Percentiles rank a stretch among this genome's conserved stretches.
These are phyloP conservation scores for Zosterops lateralis DNA, from an alignment of 2,113 vertebrate species.

Conservation along the genomic window DNA sequence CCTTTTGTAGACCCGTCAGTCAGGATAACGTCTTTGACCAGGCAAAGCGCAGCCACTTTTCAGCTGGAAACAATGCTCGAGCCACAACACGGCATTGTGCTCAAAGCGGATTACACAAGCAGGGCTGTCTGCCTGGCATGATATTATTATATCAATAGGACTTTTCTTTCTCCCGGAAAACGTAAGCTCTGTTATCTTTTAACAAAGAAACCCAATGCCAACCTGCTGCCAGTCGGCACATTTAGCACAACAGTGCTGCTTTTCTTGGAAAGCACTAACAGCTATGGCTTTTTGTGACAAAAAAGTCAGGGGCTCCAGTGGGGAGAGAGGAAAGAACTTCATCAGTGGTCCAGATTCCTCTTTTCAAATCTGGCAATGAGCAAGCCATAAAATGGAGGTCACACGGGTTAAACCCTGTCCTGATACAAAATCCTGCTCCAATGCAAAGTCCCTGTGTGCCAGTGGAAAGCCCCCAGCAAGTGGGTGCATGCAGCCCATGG, in stretches of 20 bases:
- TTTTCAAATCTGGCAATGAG: neutral
- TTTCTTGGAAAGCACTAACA: constrained; percentile 50
- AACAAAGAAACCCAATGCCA: constrained; percentile 67
- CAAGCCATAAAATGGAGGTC: neutral
- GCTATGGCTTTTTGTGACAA: neutral
- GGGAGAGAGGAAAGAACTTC: neutral
- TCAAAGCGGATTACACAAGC: constrained; percentile 64
- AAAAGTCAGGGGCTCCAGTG: neutral
- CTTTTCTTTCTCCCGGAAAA: constrained; percentile 55
- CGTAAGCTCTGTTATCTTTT: constrained; percentile 53
- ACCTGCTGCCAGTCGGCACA: constrained; percentile 49
- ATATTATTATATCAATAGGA: constrained; percentile 68
- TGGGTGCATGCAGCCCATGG: rapidly evolving
- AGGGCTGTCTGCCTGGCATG: constrained; percentile 66
- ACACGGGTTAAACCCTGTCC: neutral
- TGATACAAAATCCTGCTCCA: neutral
- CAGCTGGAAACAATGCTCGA: constrained; percentile 61
- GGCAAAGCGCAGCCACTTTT: constrained; percentile 57
- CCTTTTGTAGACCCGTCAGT: constrained; percentile 61
- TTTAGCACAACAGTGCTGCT: constrained; percentile 38
- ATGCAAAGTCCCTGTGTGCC: neutral
- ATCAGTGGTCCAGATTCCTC: neutral
- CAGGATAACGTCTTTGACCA: constrained; percentile 61
- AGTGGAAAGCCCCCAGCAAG: neutral
- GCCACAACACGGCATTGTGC: constrained; percentile 58